Percentiles rank a stretch among this genome's conserved stretches.
Evolutionary conservation across 2,888 invertebrate species (phyloP).

Genomic region (Linnaemya tessellans): DNA sequence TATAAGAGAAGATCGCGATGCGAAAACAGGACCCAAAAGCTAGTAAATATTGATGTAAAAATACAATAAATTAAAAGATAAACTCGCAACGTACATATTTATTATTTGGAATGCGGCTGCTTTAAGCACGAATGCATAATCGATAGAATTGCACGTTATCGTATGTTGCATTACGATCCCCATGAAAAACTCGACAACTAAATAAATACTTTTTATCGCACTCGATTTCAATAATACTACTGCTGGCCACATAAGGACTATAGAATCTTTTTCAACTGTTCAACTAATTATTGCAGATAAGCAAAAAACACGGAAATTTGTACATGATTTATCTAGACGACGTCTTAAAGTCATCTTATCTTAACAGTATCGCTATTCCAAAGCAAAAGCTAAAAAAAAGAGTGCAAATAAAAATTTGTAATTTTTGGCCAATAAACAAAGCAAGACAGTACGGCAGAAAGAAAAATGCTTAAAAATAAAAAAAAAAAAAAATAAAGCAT

Average conservation of each 20-base stretch:
- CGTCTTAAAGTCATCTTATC: slow-evolving; percentile 17
- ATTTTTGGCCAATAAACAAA: slow-evolving; percentile 39
- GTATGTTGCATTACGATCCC: too few relatives aligned
- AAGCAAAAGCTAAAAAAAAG: background rate
- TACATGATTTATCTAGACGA: background rate
- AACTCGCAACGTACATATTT: background rate
- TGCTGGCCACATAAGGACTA: background rate
- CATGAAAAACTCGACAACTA: too few relatives aligned
- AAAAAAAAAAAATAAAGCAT: slow-evolving; percentile 18
- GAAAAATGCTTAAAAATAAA: slow-evolving; percentile 13
- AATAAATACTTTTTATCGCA: background rate
- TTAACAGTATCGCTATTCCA: background rate
- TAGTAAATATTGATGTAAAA: too few relatives aligned
- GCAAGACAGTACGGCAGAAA: background rate
- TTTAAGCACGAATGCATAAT: background rate
- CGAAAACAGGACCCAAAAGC: too few relatives aligned
- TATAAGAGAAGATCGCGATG: too few relatives aligned
- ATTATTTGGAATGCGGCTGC: background rate
- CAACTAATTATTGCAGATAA: slow-evolving; percentile 16
- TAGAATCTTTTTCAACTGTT: slow-evolving; percentile 1
- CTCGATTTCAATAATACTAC: background rate
- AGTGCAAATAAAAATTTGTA: slow-evolving; percentile 26
- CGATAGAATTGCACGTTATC: too few relatives aligned
- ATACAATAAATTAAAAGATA: too few relatives aligned
- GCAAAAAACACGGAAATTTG: background rate